Evolutionary conservation across 2,113 vertebrate genomes (phyloP), one percentile per base, ranked within the genome.

Genomic region (Heteronetta atricapilla): DNA sequence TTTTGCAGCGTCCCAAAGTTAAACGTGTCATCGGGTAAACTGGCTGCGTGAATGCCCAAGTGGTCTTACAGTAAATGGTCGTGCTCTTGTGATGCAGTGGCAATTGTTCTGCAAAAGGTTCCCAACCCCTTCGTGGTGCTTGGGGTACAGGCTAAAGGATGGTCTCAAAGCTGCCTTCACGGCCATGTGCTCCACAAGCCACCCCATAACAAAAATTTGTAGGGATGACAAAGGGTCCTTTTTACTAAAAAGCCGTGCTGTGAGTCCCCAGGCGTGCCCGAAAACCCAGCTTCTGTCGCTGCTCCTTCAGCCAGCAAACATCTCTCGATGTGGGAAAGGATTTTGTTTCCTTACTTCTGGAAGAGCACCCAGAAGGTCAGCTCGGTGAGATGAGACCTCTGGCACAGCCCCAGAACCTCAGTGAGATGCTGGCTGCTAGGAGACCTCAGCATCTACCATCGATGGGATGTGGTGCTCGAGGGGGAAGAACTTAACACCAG

Each of bases 201-300:
- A 10, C 0, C 0, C 53, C 21, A 0, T 10, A 34, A 56, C 7
- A 16, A 5, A 69, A 13, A 3, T 38, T n/a, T 46, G 33, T 8
- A 52, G 10, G 36, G 58, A 4, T 42, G 31, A 2, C 8, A 2
- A 3, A 6, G 42, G 52, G 10, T 77, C 11, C 23, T 87, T 56
- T 31, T 31, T 31, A 29, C 8, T 22, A 50, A 31, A 58, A 22
- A 84, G 31, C 20, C 11, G 1, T 18, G 36, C 58, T 59, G 42
- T 6, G 50, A 70, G 36, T 33, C 10, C 22, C 18, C 14, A 7
- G 3, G 18, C 7, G 2, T 10, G 31, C 8, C 16, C 33, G 29
- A 36, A 76, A 58, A 38, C 29, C 33, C 21, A 21, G 11, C 21
- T 81, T 26, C 38, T 62, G 22, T 42, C 1, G 22, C 58, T 59